Evolutionary conservation across 2,888 invertebrate genomes (phyloP).

Genomic region (Metellina segmentata): DNA sequence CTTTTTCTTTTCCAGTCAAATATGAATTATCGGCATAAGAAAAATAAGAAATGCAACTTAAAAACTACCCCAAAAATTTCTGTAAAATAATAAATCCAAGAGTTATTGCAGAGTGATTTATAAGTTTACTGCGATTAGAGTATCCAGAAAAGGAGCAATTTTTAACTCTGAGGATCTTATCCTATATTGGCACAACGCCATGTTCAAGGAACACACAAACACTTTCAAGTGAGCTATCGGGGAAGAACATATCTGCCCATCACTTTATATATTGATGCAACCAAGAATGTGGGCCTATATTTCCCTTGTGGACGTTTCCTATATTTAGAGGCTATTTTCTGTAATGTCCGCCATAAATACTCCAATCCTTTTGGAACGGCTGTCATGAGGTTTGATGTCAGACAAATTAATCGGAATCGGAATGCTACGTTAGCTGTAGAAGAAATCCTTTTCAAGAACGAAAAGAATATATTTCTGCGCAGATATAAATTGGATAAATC

Average conservation of each 20-base stretch:
- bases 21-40: too few relatives aligned
- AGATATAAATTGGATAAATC: neutral
- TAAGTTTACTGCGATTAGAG: neutral
- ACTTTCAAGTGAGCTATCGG: neutral
- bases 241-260: neutral
- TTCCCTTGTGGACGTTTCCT: conserved; percentile 22
- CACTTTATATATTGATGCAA: neutral
- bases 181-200: neutral
- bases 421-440: neutral
- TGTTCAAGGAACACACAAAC: neutral
- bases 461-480: neutral
- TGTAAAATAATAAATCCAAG: neutral
- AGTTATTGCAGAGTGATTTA: neutral
- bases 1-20: too few relatives aligned
- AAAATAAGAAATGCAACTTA: too few relatives aligned
- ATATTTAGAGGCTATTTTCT: neutral
- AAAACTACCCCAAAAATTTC: too few relatives aligned
- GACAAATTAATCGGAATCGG: conserved; percentile 3
- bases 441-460: neutral
- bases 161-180: neutral
- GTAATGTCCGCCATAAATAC: neutral
- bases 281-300: neutral
- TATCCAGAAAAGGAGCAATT: neutral
- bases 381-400: neutral
- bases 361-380: neutral